Evolutionary conservation across 1,140 invertebrate genomes (phyloP).

Genomic region (Drosophila baimaii): DNA sequence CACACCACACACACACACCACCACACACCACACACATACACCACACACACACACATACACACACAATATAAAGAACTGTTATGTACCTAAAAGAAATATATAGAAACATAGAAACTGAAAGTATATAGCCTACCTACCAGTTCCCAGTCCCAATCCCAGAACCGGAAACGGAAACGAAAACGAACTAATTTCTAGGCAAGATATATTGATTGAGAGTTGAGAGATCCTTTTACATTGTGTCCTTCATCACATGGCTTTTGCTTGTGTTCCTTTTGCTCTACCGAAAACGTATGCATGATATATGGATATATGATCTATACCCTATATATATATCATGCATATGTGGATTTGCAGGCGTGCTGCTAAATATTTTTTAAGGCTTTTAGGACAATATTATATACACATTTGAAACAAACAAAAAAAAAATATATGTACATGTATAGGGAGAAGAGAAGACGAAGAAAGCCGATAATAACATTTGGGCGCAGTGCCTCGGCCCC

Average conservation of each 20-base stretch:
- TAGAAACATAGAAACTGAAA: constrained; percentile 36
- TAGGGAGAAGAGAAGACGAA: constrained; percentile 34
- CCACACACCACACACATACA: no score
- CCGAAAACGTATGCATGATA: constrained; percentile 57
- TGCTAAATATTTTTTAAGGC: constrained; percentile 73
- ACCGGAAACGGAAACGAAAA: constrained; percentile 16
- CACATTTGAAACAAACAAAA: constrained; percentile 54
- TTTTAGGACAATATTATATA: constrained; percentile 82
- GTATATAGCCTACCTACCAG: constrained; percentile 25
- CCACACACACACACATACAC: no score
- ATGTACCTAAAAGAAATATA: constrained; percentile 52
- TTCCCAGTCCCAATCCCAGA: constrained; percentile 1
- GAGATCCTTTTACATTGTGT: constrained; percentile 49
- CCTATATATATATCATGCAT: constrained; percentile 27
- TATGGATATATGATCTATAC: constrained; percentile 15
- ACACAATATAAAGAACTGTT: constrained; percentile 48
- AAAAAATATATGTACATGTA: constrained; percentile 27
- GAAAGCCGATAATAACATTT: constrained; percentile 36
- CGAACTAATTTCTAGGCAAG: constrained; percentile 46
- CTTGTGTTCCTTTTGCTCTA: constrained; percentile 78
- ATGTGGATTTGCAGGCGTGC: constrained; percentile 25
- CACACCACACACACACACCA: no score
- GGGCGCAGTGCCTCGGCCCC: constrained; percentile 12
- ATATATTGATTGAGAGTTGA: constrained; percentile 30
- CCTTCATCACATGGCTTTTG: constrained; percentile 68